Percentiles rank a stretch among this genome's conserved stretches.
These are phyloP conservation scores for Manis pentadactyla DNA, from an alignment of 2,797 vertebrate genomes.

Conservation along the genomic window DNA sequence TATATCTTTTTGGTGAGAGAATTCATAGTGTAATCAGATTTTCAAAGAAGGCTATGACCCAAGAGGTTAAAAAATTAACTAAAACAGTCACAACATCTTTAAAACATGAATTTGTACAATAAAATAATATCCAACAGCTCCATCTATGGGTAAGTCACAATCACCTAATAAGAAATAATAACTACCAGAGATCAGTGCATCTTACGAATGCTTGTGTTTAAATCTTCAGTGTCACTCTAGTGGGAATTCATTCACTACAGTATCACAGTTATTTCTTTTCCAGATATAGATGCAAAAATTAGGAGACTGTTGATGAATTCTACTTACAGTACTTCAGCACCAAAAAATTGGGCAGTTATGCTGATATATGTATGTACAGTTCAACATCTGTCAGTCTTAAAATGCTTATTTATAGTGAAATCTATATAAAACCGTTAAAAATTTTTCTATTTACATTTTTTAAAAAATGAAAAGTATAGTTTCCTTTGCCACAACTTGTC, in stretches of 20 bases:
- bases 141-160: slow-evolving; percentile 83
- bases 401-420: slow-evolving; percentile 90
- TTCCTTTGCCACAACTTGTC: slow-evolving; percentile 85
- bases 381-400: slow-evolving; percentile 87
- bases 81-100: slow-evolving; percentile 63
- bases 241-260: slow-evolving; percentile 77
- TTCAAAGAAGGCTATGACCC: slow-evolving; percentile 79
- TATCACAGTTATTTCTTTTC: slow-evolving; percentile 79
- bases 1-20: slow-evolving; percentile 69
- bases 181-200: slow-evolving; percentile 35
- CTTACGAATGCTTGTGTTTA: slow-evolving; percentile 74
- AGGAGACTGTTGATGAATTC: slow-evolving; percentile 86
- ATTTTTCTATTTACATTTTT: slow-evolving; percentile 87
- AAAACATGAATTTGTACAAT: slow-evolving; percentile 71
- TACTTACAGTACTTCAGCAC: slow-evolving; percentile 89
- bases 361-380: slow-evolving; percentile 86
- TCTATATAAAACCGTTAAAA: slow-evolving; percentile 91
- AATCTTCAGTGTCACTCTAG: slow-evolving; percentile 69
- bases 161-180: slow-evolving; percentile 40
- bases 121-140: slow-evolving; percentile 82
- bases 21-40: slow-evolving; percentile 71
- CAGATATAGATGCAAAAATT: slow-evolving; percentile 82
- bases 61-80: slow-evolving; percentile 70
- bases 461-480: slow-evolving; percentile 78
- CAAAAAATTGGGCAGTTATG: slow-evolving; percentile 86